Evolutionary conservation across 53 echinoderm and acorn worm species (phyloP).

Genomic region (Crossaster papposus): DNA sequence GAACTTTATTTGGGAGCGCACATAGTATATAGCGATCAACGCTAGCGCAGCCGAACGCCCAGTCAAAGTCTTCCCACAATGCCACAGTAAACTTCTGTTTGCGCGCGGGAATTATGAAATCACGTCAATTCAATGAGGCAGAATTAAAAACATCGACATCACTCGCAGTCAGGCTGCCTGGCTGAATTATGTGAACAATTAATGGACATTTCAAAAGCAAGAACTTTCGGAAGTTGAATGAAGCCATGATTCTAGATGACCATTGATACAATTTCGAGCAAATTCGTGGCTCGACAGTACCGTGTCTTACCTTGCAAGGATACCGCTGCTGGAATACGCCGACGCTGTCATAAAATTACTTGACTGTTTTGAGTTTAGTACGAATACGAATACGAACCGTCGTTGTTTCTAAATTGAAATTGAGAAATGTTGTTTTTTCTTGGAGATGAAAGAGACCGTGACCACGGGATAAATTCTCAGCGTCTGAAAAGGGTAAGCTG

Average conservation of each 20-base stretch:
- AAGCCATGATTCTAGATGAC: too few relatives aligned
- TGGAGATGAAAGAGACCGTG: not conserved
- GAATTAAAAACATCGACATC: too few relatives aligned
- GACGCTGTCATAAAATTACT: not conserved
- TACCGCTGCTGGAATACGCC: not conserved
- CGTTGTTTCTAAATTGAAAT: not conserved
- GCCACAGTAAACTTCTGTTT: not conserved
- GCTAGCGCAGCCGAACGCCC: not conserved
- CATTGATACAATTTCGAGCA: too few relatives aligned
- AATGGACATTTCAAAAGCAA: not conserved
- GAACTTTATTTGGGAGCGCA: not conserved
- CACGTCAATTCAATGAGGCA: not conserved
- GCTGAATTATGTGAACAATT: not conserved
- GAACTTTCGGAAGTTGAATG: not conserved
- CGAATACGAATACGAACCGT: not conserved
- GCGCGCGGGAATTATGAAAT: not conserved
- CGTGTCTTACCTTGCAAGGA: conserved; percentile 28
- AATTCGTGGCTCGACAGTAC: too few relatives aligned
- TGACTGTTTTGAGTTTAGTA: not conserved
- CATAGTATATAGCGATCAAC: not conserved
- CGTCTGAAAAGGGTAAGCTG: not conserved
- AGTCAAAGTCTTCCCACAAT: conserved; percentile 11
- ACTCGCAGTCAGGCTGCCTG: too few relatives aligned
- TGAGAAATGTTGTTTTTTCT: not conserved
- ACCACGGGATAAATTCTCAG: not conserved